Evolutionary conservation across 2,113 vertebrate genomes (phyloP).

Genomic region (Macroglossus sobrinus): DNA sequence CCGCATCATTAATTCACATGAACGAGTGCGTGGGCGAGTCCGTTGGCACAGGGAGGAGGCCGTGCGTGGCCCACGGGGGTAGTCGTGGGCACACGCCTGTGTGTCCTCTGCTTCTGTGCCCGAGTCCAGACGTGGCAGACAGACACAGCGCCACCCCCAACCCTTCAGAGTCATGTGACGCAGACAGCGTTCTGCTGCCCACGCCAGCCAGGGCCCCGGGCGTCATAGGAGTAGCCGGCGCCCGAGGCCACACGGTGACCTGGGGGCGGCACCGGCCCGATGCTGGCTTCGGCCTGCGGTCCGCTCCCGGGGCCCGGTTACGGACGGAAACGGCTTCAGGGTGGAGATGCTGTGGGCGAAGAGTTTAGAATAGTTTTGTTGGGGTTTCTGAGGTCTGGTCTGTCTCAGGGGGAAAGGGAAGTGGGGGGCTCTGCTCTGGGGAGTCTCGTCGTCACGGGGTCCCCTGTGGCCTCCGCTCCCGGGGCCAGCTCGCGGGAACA

Average conservation of each 20-base stretch:
- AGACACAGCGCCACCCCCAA: fast-evolving
- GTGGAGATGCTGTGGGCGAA: too few species aligned
- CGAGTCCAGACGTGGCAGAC: neutral
- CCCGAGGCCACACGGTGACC: fast-evolving
- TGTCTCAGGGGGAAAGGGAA: neutral
- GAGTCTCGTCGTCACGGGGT: too few species aligned
- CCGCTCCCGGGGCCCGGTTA: fast-evolving
- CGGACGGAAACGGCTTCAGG: fast-evolving
- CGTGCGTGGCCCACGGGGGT: fast-evolving
- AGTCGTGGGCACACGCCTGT: fast-evolving
- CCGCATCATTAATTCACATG: fast-evolving
- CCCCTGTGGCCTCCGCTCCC: too few species aligned
- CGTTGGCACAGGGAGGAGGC: fast-evolving
- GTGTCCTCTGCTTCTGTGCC: fast-evolving
- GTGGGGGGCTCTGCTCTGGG: too few species aligned
- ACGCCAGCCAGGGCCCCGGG: neutral
- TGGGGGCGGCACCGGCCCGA: neutral
- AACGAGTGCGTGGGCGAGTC: fast-evolving
- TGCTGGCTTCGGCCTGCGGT: neutral
- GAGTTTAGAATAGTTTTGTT: fast-evolving
- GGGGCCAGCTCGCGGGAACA: neutral
- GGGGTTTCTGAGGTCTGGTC: neutral
- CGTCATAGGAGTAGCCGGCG: fast-evolving
- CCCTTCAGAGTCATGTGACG: fast-evolving
- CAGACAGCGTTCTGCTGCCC: too few species aligned